Evolutionary conservation across 2,113 vertebrate species (phyloP), one percentile per base, ranked within the genome.

Genomic region (Crotophaga sulcirostris): DNA sequence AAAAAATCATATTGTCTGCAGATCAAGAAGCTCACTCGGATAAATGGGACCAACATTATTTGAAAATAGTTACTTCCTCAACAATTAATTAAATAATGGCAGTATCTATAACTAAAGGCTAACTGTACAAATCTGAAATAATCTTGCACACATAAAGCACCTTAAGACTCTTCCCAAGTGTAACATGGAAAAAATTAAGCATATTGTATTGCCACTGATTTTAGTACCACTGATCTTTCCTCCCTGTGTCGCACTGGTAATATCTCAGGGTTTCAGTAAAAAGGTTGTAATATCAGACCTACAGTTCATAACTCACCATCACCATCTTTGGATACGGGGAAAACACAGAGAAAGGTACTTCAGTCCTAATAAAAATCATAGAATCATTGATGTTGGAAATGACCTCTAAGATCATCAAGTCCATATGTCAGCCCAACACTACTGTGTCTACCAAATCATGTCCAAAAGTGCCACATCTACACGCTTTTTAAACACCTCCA

Each of bases 261-360:
- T 10, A 11, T 3, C 45, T 23, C 44, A 62, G 29, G 51, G 13
- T 49, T 60, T 45, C 73, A 28, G 2, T 16, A 21, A 29, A 9
- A 11, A 24, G 1, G 6, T 20, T 26, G 2, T 31, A 49, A 86
- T 11, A 63, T 10, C 2, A 0, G 24, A 80, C 26, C 25, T 15
- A 38, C 28, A n/a, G 17, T 17, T 69, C 15, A 7, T 11, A 25
- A 18, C 13, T 28, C 19, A 12, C 12, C 29, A 4, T 5, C 3
- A 4, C 18, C 6, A 3, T 33, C 17, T 29, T 3, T 18, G 14
- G 55, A 59, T 40, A 79, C 0, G 3, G 23, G 5, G 19, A 34
- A 13, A 16, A 76, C 51, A 0, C 23, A 34, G 40, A 40, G 21
- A 28, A 31, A n/a, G 11, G 23, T 13, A 55, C 3, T 68, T 68